Conservation (phyloP, 2,888 invertebrate genomes). For the Conomelus anceps region DNA sequence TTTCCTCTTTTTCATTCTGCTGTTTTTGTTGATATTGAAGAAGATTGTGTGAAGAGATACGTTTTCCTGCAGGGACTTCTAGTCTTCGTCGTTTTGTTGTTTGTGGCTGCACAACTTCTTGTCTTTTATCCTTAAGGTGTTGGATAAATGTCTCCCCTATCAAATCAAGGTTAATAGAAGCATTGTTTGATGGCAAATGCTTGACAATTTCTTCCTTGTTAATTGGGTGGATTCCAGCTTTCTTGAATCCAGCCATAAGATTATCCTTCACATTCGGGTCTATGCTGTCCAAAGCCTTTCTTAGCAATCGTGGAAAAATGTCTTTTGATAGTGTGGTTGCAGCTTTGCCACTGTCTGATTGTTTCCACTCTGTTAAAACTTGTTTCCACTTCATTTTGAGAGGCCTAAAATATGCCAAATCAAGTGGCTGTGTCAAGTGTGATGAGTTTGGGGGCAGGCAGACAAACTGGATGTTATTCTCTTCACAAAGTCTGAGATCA, state of each 20-base stretch:
- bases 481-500: slow-evolving; percentile 24
- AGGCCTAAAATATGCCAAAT: slow-evolving; percentile 33
- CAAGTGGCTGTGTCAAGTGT: slow-evolving; percentile 34
- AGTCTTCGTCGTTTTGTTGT: not conserved
- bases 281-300: not conserved
- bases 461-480: slow-evolving; percentile 35
- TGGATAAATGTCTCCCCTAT: slow-evolving; percentile 1
- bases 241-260: slow-evolving; percentile 1
- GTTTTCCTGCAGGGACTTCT: not conserved
- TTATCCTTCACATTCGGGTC: not conserved
- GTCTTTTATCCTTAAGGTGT: not conserved
- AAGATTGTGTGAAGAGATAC: not conserved
- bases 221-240: slow-evolving; percentile 4
- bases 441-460: slow-evolving; percentile 31
- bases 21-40: not conserved
- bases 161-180: not conserved
- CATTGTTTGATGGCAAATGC: not conserved
- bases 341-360: slow-evolving; percentile 19
- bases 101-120: slow-evolving; percentile 7
- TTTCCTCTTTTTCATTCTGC: not conserved
- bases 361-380: slow-evolving; percentile 15
- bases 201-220: slow-evolving; percentile 1
- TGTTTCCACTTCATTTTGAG: slow-evolving; percentile 31
- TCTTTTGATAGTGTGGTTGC: not conserved
- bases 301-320: not conserved